A percentile compares a stretch with the other conserved stretches of the same genome.
Evolutionary conservation across 2,113 vertebrate genomes (phyloP).

Genomic region (Furnarius figulus): DNA sequence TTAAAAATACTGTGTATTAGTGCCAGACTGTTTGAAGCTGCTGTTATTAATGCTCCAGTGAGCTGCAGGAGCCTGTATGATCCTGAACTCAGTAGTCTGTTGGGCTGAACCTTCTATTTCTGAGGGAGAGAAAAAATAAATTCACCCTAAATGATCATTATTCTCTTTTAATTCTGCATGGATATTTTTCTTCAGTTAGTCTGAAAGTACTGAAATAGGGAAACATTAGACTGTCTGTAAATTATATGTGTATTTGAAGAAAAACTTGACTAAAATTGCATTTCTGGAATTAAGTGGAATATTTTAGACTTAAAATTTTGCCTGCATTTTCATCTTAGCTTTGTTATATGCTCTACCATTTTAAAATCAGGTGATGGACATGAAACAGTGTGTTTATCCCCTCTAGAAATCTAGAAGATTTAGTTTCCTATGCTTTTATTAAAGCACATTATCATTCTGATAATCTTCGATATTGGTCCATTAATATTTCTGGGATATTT

Average conservation of each 20-base stretch:
- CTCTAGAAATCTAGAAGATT: background rate
- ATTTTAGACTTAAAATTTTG: slow-evolving; percentile 4
- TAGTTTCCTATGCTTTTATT: background rate
- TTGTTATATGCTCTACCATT: background rate
- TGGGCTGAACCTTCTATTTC: background rate
- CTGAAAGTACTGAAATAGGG: background rate
- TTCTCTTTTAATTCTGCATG: background rate
- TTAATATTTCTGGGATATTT: background rate
- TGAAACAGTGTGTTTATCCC: background rate
- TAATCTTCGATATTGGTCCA: background rate
- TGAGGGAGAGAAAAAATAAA: background rate
- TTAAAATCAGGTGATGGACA: background rate
- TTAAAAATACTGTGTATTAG: slow-evolving; percentile 1
- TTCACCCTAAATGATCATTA: background rate
- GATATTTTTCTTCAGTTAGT: background rate
- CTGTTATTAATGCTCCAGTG: background rate
- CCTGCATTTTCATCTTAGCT: slow-evolving; percentile 44
- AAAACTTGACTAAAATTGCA: slow-evolving; percentile 18
- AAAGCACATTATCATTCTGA: background rate
- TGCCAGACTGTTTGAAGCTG: slow-evolving; percentile 35
- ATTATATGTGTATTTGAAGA: background rate
- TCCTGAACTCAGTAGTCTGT: background rate
- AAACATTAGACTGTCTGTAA: background rate
- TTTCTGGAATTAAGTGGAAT: slow-evolving; percentile 37
- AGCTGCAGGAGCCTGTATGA: background rate